Base-by-base conservation (phyloP, 2,888 invertebrate species). In the Tenthredo notha region DNA sequence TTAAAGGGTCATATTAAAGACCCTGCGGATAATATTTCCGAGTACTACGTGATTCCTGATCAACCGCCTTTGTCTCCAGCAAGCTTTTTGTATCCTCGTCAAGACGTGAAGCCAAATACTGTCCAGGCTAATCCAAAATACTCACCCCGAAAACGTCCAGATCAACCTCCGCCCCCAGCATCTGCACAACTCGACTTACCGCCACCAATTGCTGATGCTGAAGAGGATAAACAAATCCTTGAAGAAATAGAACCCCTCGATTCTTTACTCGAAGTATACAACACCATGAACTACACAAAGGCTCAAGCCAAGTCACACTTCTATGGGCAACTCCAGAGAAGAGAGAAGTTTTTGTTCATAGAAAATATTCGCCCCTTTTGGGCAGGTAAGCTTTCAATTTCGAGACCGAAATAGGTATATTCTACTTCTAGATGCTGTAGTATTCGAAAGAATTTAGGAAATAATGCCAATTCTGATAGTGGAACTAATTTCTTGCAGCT, bases 401-500 rank as follows among this genome's bases (percentile, higher is more conserved):
- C 12, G 10, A 61, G 1, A n/a, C 3, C n/a, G 43, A 9, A 43
- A 58, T 7, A 58, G 4, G 6, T 58, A n/a, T 58, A 43, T 43
- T 12, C 12, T 43, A 12, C 10, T 43, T 43, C n/a, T 1, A n/a
- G n/a, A 21, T 74, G 12, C 25, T 43, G 21, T 25, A 21, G 61
- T 25, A 61, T 25, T 25, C 61, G 61, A 25, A 25, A 61, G 25
- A 61, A 61, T 61, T 25, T 25, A 25, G 25, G 25, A 74, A 74
- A 21, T 47, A 12, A 72, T 21, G 21, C 15, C 37, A 74, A 74
- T 47, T n/a, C 21, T 74, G 21, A 40, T 67, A 43, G 7, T 21
- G 2, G n/a, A 43, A 43, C 43, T 21, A 5, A n/a, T 80, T 58
- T 1, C 21, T 80, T 80, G 0, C 80, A 90, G 92, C 91, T 78